A percentile compares a stretch with the other conserved stretches of the same genome.
These are phyloP conservation scores for Xestia sexstrigata DNA, from an alignment of 2,888 invertebrate genomes.

Conservation along the genomic window DNA sequence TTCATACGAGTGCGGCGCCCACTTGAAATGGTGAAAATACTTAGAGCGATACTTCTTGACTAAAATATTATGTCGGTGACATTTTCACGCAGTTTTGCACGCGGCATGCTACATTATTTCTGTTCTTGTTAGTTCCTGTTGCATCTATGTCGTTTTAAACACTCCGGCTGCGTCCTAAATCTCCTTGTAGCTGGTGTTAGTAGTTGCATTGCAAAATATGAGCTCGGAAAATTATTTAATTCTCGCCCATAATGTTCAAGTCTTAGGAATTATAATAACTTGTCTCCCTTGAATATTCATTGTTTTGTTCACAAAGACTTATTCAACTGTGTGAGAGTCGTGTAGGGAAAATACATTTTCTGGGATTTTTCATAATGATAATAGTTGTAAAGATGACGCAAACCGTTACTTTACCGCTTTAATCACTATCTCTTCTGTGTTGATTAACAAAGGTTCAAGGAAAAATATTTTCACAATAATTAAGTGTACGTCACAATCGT, in stretches of 20 bases:
- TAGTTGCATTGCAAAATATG: conserved; percentile 39
- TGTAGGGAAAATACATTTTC: not conserved
- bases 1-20: conserved; percentile 7
- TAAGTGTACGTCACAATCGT: conserved; percentile 23
- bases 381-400: conserved; percentile 11
- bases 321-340: conserved; percentile 5
- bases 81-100: conserved; percentile 34
- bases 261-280: conserved; percentile 38
- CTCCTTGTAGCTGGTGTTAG: conserved; percentile 37
- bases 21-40: not conserved
- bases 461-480: conserved; percentile 30
- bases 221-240: conserved; percentile 20
- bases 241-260: conserved; percentile 32
- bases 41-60: conserved; percentile 20
- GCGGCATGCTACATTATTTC: conserved; percentile 37
- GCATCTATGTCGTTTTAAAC: conserved; percentile 26
- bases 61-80: conserved; percentile 1
- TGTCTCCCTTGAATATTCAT: conserved; percentile 23
- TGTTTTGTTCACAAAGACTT: not conserved
- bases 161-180: conserved; percentile 35
- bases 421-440: conserved; percentile 12
- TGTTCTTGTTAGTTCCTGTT: conserved; percentile 45
- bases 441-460: conserved; percentile 17
- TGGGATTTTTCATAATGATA: conserved; percentile 10
- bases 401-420: not conserved